A percentile compares a stretch with the other conserved stretches of the same genome.
These are phyloP conservation scores for Sussaba pulchella DNA, from an alignment of 2,888 invertebrate genomes.

Conservation along the genomic window DNA sequence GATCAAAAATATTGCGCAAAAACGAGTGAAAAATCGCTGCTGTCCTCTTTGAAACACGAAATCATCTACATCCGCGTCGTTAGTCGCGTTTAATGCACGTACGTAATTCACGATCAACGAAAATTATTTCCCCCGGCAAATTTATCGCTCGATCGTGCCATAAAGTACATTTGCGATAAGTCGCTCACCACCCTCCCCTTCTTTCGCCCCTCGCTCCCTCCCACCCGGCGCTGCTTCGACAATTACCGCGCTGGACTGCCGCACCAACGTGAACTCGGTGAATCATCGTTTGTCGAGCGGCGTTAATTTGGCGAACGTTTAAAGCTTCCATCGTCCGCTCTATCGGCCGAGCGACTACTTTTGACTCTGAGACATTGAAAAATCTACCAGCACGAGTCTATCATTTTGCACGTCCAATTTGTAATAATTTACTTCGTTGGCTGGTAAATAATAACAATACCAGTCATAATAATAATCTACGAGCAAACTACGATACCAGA, in stretches of 20 bases:
- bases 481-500: no score
- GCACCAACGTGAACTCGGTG: conserved; percentile 3
- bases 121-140: conserved; percentile 15
- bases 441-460: no score
- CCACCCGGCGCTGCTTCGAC: conserved; percentile 1
- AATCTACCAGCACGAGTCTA: neutral
- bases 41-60: neutral
- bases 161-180: conserved; percentile 18
- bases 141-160: conserved; percentile 28
- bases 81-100: no score
- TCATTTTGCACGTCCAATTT: neutral
- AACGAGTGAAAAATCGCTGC: neutral
- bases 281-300: conserved; percentile 29
- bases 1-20: no score
- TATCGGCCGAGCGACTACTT: neutral
- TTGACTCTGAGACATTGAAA: neutral
- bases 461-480: no score
- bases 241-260: conserved; percentile 1
- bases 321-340: conserved; percentile 1
- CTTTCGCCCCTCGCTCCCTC: no score
- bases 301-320: conserved; percentile 25
- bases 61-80: neutral
- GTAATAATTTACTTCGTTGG: neutral
- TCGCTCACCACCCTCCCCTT: no score
- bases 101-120: conserved; percentile 3